A percentile compares a stretch with the other conserved stretches of the same genome.
phyloP scores from a whole-genome alignment of 2,888 invertebrate genomes.

The Strigamia maritima region DNA sequence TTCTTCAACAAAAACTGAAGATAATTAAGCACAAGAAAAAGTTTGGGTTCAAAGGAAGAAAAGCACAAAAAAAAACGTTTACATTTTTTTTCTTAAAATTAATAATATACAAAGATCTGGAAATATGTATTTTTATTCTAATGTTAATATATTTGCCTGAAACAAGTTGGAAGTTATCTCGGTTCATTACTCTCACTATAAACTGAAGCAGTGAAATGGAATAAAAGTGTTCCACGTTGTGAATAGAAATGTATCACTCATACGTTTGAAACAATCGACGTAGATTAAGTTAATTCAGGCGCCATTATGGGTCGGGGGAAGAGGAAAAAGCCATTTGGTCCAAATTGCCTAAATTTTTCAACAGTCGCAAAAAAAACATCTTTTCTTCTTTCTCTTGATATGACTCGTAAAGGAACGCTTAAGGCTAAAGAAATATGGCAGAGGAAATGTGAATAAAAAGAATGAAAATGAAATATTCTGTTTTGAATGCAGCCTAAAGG shows the following conservation, averaged over 20 bases:
- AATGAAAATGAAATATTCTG: slow-evolving; percentile 28
- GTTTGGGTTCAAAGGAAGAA: not conserved
- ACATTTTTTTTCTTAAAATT: not conserved
- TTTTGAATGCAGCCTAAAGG: slow-evolving; percentile 24
- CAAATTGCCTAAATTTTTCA: slow-evolving; percentile 28
- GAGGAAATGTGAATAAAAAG: slow-evolving; percentile 28
- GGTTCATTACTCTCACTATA: slow-evolving; percentile 17
- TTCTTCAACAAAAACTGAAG: not conserved
- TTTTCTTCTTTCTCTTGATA: slow-evolving; percentile 5
- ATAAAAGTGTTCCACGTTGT: slow-evolving; percentile 20
- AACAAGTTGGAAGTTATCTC: not conserved
- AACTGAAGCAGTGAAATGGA: slow-evolving; percentile 13
- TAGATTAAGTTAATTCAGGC: slow-evolving; percentile 25
- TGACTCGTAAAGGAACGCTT: slow-evolving; percentile 27
- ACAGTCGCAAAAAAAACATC: slow-evolving; percentile 15
- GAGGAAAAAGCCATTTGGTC: slow-evolving; percentile 17
- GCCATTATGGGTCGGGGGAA: slow-evolving; percentile 19
- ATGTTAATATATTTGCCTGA: not conserved
- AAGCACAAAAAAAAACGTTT: not conserved
- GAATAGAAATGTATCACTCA: slow-evolving; percentile 25
- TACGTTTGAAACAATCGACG: slow-evolving; percentile 27
- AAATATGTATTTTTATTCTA: not conserved
- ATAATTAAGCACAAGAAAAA: slow-evolving; percentile 21
- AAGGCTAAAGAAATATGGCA: slow-evolving; percentile 24
- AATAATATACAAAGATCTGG: not conserved